Base-by-base conservation (phyloP, 1,140 invertebrate genomes). In the Spodoptera frugiperda region DNA sequence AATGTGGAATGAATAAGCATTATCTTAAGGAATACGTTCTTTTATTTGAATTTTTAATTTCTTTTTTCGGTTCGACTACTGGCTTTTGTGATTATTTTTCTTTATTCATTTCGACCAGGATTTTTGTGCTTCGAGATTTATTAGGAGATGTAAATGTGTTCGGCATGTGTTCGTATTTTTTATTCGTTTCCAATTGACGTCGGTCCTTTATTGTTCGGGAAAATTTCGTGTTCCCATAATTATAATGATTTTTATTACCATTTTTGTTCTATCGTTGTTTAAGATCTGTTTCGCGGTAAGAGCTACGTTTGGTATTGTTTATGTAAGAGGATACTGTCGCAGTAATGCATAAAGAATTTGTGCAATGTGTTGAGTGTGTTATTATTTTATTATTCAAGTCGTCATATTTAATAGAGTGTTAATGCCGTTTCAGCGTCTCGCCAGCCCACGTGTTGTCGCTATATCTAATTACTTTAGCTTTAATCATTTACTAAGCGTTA, bases 1-100 rank as follows among this genome's bases (percentile, higher is more conserved):
- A 94, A 94, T 92, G 90, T 94, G 91, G 92, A 92, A 94, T 94
- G 92, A 94, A 92, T 93, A 94, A 94, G 92, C 92, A 93, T 94
- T 93, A 92, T 92, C 91, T 91, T 90, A 92, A 85, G 87, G 88
- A 92, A 93, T 91, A 85, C 87, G 88, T 90, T 93, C 88, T 92
- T 92, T 93, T 93, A 91, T 92, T 93, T 92, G 87, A 86, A 90
- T 92, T 93, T 91, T 94, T 93, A 92, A 93, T 93, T 92, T 88
- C 83, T 93, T 93, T 91, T 93, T 93, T 91, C 77, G 79, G 81
- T 71, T 80, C 83, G 87, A 91, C 92, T 92, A 91, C 91, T 83
- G 84, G 80, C 83, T 85, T 39, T 83, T 82, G 71, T 81, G 55
- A 80, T 82, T 87, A 88, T 88, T 88, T 87, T 78, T 78, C 84